These are phyloP conservation scores for Aegithalos caudatus DNA, from an alignment of 2,113 vertebrate species.

Conservation along the genomic window DNA sequence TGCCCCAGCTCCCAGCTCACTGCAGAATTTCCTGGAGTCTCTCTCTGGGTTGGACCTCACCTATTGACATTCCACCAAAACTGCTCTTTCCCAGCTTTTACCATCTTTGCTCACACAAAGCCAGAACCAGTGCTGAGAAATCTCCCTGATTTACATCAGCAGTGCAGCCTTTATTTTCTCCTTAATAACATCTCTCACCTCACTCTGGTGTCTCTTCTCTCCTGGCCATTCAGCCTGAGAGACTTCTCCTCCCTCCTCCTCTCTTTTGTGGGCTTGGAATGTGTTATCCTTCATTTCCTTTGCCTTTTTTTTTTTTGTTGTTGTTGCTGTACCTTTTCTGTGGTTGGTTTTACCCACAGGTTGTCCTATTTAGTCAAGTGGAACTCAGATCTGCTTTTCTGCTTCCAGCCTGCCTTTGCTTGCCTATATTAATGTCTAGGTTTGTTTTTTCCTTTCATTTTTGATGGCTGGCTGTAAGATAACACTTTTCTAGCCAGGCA, in stretches of 20 bases:
- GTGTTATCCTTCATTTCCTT: not conserved
- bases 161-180: not conserved
- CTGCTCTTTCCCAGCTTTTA: not conserved
- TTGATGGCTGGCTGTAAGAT: not conserved
- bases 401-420: not conserved
- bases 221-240: not conserved
- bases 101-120: not conserved
- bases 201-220: not conserved
- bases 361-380: not conserved
- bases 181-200: not conserved
- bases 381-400: not conserved
- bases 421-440: not conserved
- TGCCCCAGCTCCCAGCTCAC: not conserved
- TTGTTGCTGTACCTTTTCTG: not conserved
- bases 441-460: not conserved
- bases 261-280: not conserved
- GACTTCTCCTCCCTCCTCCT: not conserved
- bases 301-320: too few species aligned
- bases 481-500: not conserved
- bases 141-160: not conserved
- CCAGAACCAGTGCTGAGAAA: not conserved
- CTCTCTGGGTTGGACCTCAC: not conserved
- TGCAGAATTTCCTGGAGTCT: not conserved
- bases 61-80: not conserved
- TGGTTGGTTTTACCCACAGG: not conserved